These are phyloP conservation scores for Mythimna ferrago DNA, from an alignment of 2,888 invertebrate genomes.

Conservation along the genomic window DNA sequence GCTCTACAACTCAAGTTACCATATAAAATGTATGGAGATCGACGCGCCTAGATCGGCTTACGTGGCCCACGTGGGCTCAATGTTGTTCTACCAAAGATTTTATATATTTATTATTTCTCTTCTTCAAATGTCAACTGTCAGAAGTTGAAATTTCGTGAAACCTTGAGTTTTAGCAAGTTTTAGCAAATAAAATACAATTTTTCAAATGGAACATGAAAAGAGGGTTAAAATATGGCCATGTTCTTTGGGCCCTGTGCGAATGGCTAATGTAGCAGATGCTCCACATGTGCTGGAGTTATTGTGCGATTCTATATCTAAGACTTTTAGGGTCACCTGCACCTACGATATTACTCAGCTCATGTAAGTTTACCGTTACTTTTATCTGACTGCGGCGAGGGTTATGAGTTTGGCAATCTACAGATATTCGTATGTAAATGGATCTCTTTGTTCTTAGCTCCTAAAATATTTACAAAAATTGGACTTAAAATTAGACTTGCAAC, in stretches of 20 bases:
- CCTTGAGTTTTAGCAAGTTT: background rate
- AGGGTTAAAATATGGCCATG: conserved; percentile 46
- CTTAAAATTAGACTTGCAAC: no score
- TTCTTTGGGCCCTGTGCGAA: conserved; percentile 73
- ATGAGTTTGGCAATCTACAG: background rate
- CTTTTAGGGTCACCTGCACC: conserved; percentile 74
- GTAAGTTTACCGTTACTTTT: conserved; percentile 62
- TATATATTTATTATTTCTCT: background rate
- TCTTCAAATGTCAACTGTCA: conserved; percentile 29
- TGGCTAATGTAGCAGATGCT: conserved; percentile 77
- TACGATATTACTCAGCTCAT: conserved; percentile 76
- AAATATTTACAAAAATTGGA: no score
- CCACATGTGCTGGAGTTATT: conserved; percentile 71
- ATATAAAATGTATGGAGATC: no score
- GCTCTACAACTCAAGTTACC: no score
- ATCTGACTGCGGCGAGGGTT: background rate
- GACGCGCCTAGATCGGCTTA: no score
- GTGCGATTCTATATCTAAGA: conserved; percentile 77
- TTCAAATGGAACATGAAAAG: conserved; percentile 61
- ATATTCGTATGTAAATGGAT: background rate
- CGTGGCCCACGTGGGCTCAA: no score
- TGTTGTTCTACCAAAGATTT: no score
- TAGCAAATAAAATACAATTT: background rate
- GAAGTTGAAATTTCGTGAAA: background rate
- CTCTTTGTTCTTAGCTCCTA: background rate